Conservation (phyloP, 2,888 invertebrate species). For the Aelia acuminata region DNA sequence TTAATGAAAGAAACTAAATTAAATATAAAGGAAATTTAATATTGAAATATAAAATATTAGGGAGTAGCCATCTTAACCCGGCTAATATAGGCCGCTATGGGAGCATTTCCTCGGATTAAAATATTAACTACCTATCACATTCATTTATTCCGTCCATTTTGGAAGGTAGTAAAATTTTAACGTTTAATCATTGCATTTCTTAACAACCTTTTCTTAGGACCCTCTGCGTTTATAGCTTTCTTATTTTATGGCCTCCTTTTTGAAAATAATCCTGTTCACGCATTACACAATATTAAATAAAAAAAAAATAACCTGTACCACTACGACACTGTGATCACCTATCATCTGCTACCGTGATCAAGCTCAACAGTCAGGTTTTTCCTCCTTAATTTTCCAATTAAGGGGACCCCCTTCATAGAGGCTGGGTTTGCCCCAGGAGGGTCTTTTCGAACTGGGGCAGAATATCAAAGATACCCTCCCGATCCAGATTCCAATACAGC, state of each 20-base stretch:
- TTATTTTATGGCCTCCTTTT: background rate
- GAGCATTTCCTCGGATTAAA: background rate
- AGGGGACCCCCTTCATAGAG: no score
- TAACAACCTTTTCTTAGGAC: background rate
- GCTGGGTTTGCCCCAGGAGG: no score
- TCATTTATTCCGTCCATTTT: slow-evolving; percentile 9
- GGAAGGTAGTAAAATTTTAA: background rate
- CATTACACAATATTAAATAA: no score
- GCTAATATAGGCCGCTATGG: background rate
- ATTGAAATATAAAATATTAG: background rate
- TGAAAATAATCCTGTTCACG: no score
- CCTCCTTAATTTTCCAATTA: no score
- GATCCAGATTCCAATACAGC: no score
- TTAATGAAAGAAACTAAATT: background rate
- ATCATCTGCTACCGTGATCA: no score
- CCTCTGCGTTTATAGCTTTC: background rate
- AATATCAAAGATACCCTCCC: no score
- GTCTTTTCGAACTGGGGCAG: no score
- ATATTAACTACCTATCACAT: background rate
- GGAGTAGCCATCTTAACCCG: background rate
- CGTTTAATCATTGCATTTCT: background rate
- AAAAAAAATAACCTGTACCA: no score
- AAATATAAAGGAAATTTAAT: background rate
- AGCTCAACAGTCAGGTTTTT: no score
- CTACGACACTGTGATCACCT: no score